Conservation (phyloP, 2,797 vertebrate genomes). For the Acrossocheilus fasciatus region DNA sequence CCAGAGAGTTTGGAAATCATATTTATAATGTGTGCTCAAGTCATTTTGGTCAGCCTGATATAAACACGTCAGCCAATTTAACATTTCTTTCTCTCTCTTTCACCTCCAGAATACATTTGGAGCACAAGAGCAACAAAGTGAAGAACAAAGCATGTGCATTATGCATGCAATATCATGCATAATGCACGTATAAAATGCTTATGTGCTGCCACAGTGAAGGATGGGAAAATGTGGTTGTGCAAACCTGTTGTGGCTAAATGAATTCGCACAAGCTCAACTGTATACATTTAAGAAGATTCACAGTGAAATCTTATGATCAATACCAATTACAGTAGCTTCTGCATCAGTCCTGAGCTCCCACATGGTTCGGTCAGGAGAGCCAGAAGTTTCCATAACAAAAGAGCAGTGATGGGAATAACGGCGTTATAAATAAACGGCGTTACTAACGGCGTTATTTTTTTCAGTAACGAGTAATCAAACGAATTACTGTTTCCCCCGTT, state of each 20-base stretch:
- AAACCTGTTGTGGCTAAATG: neutral
- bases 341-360: neutral
- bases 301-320: neutral
- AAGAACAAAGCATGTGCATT: neutral
- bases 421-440: no score
- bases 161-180: conserved; percentile 2
- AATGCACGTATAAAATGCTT: neutral
- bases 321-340: neutral
- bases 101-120: neutral
- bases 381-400: conserved; percentile 52
- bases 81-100: neutral
- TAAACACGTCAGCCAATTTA: neutral
- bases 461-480: no score
- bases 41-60: neutral
- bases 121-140: neutral
- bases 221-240: neutral
- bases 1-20: neutral
- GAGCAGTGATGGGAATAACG: no score
- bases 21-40: neutral
- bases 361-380: conserved; percentile 29
- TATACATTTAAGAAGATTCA: neutral
- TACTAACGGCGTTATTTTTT: no score
- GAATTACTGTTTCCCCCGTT: no score
- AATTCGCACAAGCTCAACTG: no score
- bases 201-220: neutral